Percentiles rank a stretch among this genome's conserved stretches.
Conservation (phyloP, 1,140 invertebrate species). For the Arctopsyche grandis region DNA sequence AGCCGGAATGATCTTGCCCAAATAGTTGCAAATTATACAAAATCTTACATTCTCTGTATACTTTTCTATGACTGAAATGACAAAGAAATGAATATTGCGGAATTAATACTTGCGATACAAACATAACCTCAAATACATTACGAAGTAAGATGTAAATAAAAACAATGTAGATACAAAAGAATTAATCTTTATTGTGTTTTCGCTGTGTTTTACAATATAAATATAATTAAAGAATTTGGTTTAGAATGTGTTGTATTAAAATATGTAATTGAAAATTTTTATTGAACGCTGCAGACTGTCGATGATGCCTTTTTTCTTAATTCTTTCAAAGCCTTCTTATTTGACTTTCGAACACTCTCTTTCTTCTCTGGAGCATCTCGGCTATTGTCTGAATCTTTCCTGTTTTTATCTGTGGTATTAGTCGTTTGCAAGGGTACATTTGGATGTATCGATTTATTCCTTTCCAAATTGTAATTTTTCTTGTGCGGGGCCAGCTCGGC, state of each 20-base stretch:
- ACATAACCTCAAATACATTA: too few relatives aligned
- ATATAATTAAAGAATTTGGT: not conserved
- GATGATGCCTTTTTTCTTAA: constrained; percentile 61
- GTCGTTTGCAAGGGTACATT: not conserved
- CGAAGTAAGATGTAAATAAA: not conserved
- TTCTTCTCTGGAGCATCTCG: constrained; percentile 1
- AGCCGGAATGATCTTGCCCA: constrained; percentile 98
- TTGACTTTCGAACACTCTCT: constrained; percentile 45
- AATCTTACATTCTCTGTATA: constrained; percentile 98
- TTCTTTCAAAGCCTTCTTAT: constrained; percentile 61
- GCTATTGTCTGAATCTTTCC: constrained; percentile 18
- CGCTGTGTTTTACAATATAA: not conserved
- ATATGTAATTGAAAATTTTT: constrained; percentile 41
- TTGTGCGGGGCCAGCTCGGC: constrained; percentile 46
- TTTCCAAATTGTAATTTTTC: constrained; percentile 21
- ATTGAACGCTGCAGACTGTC: constrained; percentile 62
- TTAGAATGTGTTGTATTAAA: not conserved
- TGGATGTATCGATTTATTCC: constrained; percentile 36
- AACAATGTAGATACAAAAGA: not conserved
- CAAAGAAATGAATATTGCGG: constrained; percentile 1
- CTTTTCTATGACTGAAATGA: constrained; percentile 92
- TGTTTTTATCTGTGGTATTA: constrained; percentile 8
- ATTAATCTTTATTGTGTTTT: not conserved
- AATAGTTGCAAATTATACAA: constrained; percentile 98
- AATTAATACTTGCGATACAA: not conserved